Evolutionary conservation across 2,888 invertebrate genomes (phyloP).

Genomic region (Drosophila mercatorum): DNA sequence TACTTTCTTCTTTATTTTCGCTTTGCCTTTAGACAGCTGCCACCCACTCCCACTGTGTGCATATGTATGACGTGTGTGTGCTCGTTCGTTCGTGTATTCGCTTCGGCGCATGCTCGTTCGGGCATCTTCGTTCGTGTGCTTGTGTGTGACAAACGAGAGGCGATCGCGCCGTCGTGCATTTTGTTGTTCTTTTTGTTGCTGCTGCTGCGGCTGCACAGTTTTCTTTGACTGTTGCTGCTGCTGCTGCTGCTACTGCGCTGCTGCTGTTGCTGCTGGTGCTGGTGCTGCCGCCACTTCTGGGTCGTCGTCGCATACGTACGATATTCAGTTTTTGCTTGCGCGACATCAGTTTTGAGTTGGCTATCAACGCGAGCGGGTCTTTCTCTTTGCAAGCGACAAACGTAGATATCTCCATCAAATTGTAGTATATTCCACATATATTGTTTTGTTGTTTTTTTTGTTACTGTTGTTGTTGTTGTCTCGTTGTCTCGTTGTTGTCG

Average conservation of each 20-base stretch:
- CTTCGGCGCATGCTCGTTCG: constrained; percentile 37
- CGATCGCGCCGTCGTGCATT: constrained; percentile 64
- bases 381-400: constrained; percentile 85
- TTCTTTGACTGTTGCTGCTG: constrained; percentile 48
- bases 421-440: constrained; percentile 66
- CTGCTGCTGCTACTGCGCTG: constrained; percentile 17
- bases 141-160: constrained; percentile 46
- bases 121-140: constrained; percentile 42
- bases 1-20: constrained; percentile 60
- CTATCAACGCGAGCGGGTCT: constrained; percentile 86
- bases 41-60: constrained; percentile 62
- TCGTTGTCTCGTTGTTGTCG: constrained; percentile 68
- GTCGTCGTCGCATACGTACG: constrained; percentile 75
- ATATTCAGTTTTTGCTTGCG: constrained; percentile 78
- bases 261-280: constrained; percentile 39
- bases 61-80: constrained; percentile 27
- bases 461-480: constrained; percentile 71
- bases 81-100: constrained; percentile 14
- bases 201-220: constrained; percentile 58
- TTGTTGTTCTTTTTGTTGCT: constrained; percentile 27
- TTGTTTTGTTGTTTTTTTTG: constrained; percentile 63
- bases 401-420: constrained; percentile 82
- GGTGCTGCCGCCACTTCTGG: constrained; percentile 60
- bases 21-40: constrained; percentile 38
- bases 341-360: constrained; percentile 85